A percentile compares a stretch with the other conserved stretches of the same genome.
Conservation (phyloP, 37 sponge, comb jelly and placozoan genomes). For the Ephydatia muelleri region DNA sequence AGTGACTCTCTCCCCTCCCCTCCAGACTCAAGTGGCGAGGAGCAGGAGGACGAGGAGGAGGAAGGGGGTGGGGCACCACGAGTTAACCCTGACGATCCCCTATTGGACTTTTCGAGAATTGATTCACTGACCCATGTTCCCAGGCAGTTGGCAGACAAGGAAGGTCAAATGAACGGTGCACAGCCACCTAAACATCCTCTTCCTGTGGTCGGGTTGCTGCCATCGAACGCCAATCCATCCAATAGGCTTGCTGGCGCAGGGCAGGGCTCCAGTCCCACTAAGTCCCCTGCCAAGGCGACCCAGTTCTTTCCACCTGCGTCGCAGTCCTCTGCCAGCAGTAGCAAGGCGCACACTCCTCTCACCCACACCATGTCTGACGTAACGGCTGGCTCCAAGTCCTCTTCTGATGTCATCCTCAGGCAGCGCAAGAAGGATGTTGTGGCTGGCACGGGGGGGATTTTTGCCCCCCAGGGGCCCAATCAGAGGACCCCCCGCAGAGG, state of each 20-base stretch:
- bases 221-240: too few relatives aligned
- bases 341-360: too few relatives aligned
- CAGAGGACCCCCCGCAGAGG: neutral
- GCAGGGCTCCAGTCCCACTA: neutral
- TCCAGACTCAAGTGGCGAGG: slow-evolving; percentile 13
- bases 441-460: neutral
- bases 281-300: neutral
- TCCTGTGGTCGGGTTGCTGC: too few relatives aligned
- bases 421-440: neutral
- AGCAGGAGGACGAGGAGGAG: neutral
- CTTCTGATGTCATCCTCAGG: too few relatives aligned
- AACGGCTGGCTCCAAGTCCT: too few relatives aligned
- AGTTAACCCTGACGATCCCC: neutral
- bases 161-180: neutral
- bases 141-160: neutral
- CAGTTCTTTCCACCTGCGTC: neutral
- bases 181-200: neutral
- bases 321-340: neutral
- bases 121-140: slow-evolving; percentile 20
- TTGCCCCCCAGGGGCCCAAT: neutral
- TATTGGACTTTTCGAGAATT: slow-evolving; percentile 40
- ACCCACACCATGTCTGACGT: too few relatives aligned
- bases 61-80: too few relatives aligned
- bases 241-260: too few relatives aligned
- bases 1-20: slow-evolving; percentile 51